Conservation (phyloP, 1,140 invertebrate species). For the Hypothenemus hampei region DNA sequence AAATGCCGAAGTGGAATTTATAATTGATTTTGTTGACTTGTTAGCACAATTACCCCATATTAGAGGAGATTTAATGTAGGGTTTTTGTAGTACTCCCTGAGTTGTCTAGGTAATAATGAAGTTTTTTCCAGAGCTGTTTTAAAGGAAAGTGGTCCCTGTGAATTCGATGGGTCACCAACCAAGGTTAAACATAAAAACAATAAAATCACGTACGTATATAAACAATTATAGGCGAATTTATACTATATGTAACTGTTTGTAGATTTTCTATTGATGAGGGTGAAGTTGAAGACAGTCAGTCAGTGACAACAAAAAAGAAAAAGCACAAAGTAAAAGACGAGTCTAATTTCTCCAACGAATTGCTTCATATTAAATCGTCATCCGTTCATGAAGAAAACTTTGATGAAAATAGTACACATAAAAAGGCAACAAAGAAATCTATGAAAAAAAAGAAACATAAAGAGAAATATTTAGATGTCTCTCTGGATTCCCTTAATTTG, state of each 20-base stretch:
- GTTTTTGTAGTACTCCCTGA: not conserved
- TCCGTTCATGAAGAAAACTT: not conserved
- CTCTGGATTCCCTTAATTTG: constrained; percentile 1
- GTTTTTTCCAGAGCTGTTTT: too few relatives aligned
- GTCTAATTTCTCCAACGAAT: not conserved
- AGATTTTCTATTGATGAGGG: too few relatives aligned
- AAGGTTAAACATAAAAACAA: too few relatives aligned
- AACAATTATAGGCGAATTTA: too few relatives aligned
- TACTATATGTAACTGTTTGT: too few relatives aligned
- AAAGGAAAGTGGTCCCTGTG: too few relatives aligned
- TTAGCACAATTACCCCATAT: constrained; percentile 30
- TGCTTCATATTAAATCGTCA: not conserved
- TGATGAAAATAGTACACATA: not conserved
- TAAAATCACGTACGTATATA: too few relatives aligned
- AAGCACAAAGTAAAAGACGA: not conserved
- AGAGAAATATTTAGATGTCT: not conserved
- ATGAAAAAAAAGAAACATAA: constrained; percentile 1
- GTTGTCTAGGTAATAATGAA: too few relatives aligned
- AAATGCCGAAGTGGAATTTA: constrained; percentile 56
- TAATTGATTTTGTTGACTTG: constrained; percentile 45
- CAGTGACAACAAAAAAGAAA: not conserved
- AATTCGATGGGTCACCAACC: too few relatives aligned
- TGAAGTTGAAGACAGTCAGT: not conserved
- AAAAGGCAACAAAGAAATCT: not conserved
- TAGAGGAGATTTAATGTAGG: constrained; percentile 29